Percentiles rank a stretch among this genome's conserved stretches.
phyloP scores from a whole-genome alignment of 2,888 invertebrate species.

The Plagodis dolabraria region DNA sequence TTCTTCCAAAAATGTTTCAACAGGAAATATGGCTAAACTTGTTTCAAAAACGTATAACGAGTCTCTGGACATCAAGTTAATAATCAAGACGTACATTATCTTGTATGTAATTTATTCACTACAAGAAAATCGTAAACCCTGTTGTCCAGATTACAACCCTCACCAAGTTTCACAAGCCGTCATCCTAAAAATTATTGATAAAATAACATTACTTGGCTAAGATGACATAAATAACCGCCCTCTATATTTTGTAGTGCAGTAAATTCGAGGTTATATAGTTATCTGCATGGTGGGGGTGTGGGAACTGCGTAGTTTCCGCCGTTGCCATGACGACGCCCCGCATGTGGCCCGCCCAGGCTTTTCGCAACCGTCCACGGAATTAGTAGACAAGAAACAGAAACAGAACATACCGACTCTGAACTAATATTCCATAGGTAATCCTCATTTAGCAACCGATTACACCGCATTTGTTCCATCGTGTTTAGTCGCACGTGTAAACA shows the following conservation, averaged over 20 bases:
- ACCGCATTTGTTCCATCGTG: slow-evolving; percentile 51
- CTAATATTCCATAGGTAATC: slow-evolving; percentile 57
- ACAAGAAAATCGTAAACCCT: not conserved
- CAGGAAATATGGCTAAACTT: not conserved
- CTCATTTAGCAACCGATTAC: slow-evolving; percentile 58
- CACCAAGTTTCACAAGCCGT: slow-evolving; percentile 3
- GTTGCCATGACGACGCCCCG: slow-evolving; percentile 79
- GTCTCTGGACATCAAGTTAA: not conserved
- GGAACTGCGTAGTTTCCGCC: slow-evolving; percentile 76
- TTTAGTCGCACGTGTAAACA: slow-evolving; percentile 57
- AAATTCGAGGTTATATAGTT: slow-evolving; percentile 41
- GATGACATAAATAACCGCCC: slow-evolving; percentile 42
- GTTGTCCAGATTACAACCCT: not conserved
- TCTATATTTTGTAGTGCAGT: slow-evolving; percentile 45
- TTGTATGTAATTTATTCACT: too few relatives aligned
- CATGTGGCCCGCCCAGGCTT: slow-evolving; percentile 62
- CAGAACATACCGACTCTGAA: slow-evolving; percentile 29
- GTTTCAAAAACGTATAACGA: too few relatives aligned
- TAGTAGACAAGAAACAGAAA: slow-evolving; percentile 51
- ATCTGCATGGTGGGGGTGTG: slow-evolving; percentile 51
- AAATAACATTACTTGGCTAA: slow-evolving; percentile 21
- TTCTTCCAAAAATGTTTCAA: slow-evolving; percentile 1
- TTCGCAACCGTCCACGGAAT: slow-evolving; percentile 63
- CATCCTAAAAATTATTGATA: slow-evolving; percentile 19
- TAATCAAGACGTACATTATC: not conserved